Evolutionary conservation across 2,888 invertebrate species (phyloP).

Genomic region (Lordiphosa fenestrarum): DNA sequence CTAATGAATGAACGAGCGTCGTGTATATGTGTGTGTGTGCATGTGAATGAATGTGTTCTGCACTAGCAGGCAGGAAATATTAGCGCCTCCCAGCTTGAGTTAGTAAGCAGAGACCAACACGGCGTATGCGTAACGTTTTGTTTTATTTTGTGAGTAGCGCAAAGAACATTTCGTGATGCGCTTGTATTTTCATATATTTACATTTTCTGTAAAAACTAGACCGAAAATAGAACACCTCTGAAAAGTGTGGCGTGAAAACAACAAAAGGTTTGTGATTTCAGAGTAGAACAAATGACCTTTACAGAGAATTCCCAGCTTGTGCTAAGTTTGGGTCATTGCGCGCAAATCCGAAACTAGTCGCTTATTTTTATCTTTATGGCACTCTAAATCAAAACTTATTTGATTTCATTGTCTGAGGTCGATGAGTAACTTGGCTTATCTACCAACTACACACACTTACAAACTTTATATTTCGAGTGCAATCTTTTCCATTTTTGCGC

Average conservation of each 20-base stretch:
- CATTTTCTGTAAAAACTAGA: constrained; percentile 13
- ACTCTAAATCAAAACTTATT: too few relatives aligned
- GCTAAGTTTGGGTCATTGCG: background rate
- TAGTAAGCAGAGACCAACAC: constrained; percentile 35
- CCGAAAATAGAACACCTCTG: constrained; percentile 19
- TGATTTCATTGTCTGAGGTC: too few relatives aligned
- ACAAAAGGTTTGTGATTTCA: background rate
- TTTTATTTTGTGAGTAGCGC: constrained; percentile 4
- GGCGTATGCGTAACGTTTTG: constrained; percentile 56
- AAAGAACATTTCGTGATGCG: constrained; percentile 21
- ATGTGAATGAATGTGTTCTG: constrained; percentile 39
- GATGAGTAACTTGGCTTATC: too few relatives aligned
- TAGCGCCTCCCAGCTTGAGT: constrained; percentile 46
- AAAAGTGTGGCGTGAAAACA: background rate
- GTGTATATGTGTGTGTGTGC: constrained; percentile 19
- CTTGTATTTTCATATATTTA: constrained; percentile 18
- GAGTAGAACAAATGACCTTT: too few relatives aligned
- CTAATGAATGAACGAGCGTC: constrained; percentile 49
- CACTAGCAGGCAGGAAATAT: constrained; percentile 27
- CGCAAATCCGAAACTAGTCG: too few relatives aligned
- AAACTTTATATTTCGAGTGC: too few relatives aligned
- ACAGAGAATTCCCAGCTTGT: background rate
- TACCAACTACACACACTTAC: too few relatives aligned
- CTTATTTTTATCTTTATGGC: too few relatives aligned
- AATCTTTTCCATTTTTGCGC: constrained; percentile 4